Evolutionary conservation across 2,113 vertebrate species (phyloP).

Genomic region (Ptilonorhynchus violaceus): DNA sequence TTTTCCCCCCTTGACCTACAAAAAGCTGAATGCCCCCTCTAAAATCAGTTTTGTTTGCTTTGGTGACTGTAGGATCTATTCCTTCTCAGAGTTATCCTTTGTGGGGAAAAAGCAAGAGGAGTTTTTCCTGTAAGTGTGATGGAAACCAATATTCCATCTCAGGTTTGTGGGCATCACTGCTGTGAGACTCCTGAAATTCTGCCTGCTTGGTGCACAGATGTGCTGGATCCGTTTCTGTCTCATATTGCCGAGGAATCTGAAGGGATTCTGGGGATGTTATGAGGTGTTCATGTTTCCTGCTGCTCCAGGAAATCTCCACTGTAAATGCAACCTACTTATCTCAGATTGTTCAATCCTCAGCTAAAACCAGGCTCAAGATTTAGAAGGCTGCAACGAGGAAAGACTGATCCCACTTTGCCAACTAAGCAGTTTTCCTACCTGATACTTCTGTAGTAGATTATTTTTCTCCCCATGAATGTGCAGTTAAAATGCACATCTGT

Average conservation of each 20-base stretch:
- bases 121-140: background rate
- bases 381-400: background rate
- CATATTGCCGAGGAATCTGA: background rate
- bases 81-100: background rate
- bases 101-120: background rate
- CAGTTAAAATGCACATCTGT: slow-evolving; percentile 23
- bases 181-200: background rate
- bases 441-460: background rate
- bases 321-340: background rate
- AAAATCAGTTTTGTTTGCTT: background rate
- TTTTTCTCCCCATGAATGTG: background rate
- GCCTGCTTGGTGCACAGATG: background rate
- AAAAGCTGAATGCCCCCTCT: background rate
- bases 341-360: background rate
- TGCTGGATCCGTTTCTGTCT: background rate
- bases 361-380: background rate
- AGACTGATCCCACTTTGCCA: background rate
- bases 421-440: background rate
- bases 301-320: background rate
- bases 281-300: background rate
- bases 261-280: background rate
- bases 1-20: background rate
- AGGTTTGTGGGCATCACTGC: background rate
- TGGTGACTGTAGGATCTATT: background rate
- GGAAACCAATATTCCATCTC: background rate